Evolutionary conservation across 2,113 vertebrate species (phyloP).

Genomic region (Gadus chalcogrammus): DNA sequence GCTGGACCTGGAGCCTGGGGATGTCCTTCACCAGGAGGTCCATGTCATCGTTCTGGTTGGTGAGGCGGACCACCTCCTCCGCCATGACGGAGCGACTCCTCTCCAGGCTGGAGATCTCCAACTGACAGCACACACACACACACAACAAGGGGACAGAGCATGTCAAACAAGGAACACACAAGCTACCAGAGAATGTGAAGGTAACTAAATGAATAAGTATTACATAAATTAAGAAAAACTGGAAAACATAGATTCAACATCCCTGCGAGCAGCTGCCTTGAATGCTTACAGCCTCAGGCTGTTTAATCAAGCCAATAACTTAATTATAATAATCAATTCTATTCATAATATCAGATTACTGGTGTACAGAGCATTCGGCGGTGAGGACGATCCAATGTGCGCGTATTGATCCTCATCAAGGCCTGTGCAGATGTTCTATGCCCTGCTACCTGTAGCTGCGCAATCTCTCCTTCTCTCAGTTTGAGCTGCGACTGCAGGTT

Average conservation of each 20-base stretch:
- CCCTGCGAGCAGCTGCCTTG: too few species aligned
- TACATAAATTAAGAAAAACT: too few species aligned
- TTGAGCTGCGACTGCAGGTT: slow-evolving; percentile 97
- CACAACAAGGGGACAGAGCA: neutral
- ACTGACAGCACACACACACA: slow-evolving; percentile 65
- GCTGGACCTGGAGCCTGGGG: slow-evolving; percentile 80
- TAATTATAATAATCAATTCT: too few species aligned
- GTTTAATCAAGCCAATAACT: too few species aligned
- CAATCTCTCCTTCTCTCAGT: slow-evolving; percentile 90
- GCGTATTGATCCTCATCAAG: neutral
- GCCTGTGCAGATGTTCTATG: too few species aligned
- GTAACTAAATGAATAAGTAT: too few species aligned
- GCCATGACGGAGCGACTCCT: slow-evolving; percentile 92
- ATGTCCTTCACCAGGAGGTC: slow-evolving; percentile 90
- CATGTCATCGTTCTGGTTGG: slow-evolving; percentile 94
- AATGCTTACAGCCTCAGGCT: too few species aligned
- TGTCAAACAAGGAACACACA: neutral
- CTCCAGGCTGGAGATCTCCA: slow-evolving; percentile 91
- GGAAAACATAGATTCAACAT: too few species aligned
- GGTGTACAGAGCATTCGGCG: too few species aligned
- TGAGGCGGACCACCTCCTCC: slow-evolving; percentile 92
- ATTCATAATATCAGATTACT: too few species aligned
- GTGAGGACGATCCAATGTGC: too few species aligned
- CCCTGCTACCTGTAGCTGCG: slow-evolving; percentile 86
- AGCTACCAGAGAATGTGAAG: neutral